Base-by-base conservation (phyloP, 2,797 vertebrate species). In the Danio albolineatus region DNA sequence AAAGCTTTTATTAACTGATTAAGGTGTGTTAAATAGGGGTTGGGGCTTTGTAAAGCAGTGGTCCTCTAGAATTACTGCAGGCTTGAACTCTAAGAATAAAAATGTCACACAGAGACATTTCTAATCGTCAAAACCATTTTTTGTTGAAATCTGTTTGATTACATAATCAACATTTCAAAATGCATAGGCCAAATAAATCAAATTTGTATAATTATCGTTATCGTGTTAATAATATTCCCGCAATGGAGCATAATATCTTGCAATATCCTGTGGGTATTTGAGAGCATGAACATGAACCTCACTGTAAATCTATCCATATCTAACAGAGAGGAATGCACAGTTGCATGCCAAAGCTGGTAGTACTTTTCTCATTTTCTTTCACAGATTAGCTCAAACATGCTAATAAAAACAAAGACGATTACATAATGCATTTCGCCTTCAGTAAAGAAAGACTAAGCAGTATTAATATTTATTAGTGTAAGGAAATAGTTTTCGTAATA, bases 271-370 rank as follows among this genome's bases (percentile, higher is more conserved):
- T 73, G 43, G 57, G 74, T 82, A 76, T 41, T 75, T 41, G 46
- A 75, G 62, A 73, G 60, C 73, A n/a, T 64, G 48, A 81, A 74
- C 53, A 78, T 69, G 44, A 60, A 43, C 66, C 36, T 59, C 41
- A 69, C 53, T 71, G 21, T 81, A 73, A 81, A 78, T 79, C 48
- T 62, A 64, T 62, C 82, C 77, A 62, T 82, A 86, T 80, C 82
- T 77, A 85, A 84, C 38, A 73, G 28, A 70, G 38, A 75, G 61
- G 80, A 85, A 85, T 85, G 79, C 72, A 75, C 36, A 73, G 41
- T 69, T 83, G 76, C 70, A 82, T 77, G 53, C 79, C 83, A 82
- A 74, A 57, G 6, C 70, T 80, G 83, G 78, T 19, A 64, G 39
- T 56, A 53, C 80, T 79, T 83, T 41, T 39, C 41, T 21, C 10